Evolutionary conservation across 2,888 invertebrate species (phyloP).

Genomic region (Cephalotes varians): DNA sequence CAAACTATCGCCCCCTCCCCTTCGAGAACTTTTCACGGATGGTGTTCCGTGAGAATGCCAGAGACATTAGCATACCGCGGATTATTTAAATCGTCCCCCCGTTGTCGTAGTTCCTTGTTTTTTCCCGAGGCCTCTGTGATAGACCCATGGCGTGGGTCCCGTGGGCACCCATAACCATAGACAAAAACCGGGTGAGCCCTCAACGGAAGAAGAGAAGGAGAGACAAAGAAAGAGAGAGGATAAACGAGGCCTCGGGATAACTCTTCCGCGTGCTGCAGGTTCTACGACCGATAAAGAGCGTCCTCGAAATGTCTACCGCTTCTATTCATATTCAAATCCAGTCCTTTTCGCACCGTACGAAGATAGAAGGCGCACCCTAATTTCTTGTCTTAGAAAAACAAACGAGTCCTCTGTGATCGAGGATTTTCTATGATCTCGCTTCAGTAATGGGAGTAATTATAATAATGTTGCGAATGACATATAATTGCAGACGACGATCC

Average conservation of each 20-base stretch:
- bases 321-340: slow-evolving; percentile 65
- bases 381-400: slow-evolving; percentile 54
- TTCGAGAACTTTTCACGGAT: slow-evolving; percentile 45
- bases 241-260: slow-evolving; percentile 57
- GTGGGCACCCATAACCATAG: slow-evolving; percentile 64
- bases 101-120: slow-evolving; percentile 74
- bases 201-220: slow-evolving; percentile 23
- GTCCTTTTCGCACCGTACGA: slow-evolving; percentile 49
- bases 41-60: slow-evolving; percentile 82
- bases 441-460: slow-evolving; percentile 22
- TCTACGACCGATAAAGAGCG: slow-evolving; percentile 52
- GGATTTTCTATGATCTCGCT: slow-evolving; percentile 12
- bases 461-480: not conserved
- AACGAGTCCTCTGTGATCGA: slow-evolving; percentile 29
- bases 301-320: slow-evolving; percentile 57
- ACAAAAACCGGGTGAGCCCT: slow-evolving; percentile 71
- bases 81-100: slow-evolving; percentile 84
- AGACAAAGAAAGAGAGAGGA: slow-evolving; percentile 38
- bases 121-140: slow-evolving; percentile 67
- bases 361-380: slow-evolving; percentile 49
- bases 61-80: slow-evolving; percentile 83
- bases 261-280: slow-evolving; percentile 64
- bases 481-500: not conserved
- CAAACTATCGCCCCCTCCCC: slow-evolving; percentile 40
- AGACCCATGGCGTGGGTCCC: slow-evolving; percentile 69